These are phyloP conservation scores for Pangasius mekongensis DNA, from an alignment of 2,797 vertebrate genomes.

Conservation along the genomic window DNA sequence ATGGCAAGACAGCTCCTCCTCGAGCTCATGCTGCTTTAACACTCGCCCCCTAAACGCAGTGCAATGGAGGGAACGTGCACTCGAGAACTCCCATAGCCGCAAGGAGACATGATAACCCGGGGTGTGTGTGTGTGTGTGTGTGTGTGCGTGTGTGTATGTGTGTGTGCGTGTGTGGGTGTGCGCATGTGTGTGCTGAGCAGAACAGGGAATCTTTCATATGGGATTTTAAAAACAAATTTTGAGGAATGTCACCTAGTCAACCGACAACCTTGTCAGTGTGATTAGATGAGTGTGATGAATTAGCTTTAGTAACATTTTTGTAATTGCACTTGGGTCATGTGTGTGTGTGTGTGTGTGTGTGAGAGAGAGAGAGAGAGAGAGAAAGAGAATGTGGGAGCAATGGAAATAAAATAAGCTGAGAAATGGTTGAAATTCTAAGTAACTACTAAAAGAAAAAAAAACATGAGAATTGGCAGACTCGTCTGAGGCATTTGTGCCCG, in stretches of 20 bases:
- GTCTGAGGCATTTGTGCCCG: conserved; percentile 15
- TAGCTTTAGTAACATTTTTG: conserved; percentile 82
- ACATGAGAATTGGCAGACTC: conserved; percentile 18
- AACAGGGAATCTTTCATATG: conserved; percentile 14
- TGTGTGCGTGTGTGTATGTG: not conserved
- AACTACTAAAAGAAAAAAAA: conserved; percentile 24
- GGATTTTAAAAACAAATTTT: conserved; percentile 29
- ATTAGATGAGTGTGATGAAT: conserved; percentile 92
- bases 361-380: not conserved
- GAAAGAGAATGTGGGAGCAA: not conserved
- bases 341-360: conserved; percentile 17
- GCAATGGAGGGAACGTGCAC: conserved; percentile 12
- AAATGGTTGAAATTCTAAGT: conserved; percentile 28
- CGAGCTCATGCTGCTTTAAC: conserved; percentile 53
- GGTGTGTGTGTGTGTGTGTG: not conserved
- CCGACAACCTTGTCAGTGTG: conserved; percentile 87
- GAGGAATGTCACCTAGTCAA: conserved; percentile 85
- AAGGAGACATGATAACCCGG: conserved; percentile 61
- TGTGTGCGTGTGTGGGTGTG: not conserved
- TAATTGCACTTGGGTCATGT: conserved; percentile 80
- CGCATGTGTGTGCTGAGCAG: not conserved
- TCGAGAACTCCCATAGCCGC: conserved; percentile 49
- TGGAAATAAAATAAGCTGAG: conserved; percentile 20
- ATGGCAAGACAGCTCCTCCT: conserved; percentile 80
- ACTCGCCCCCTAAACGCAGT: not conserved